Percentiles rank a stretch among this genome's conserved stretches.
Evolutionary conservation across 2,113 vertebrate genomes (phyloP).

Genomic region (Aegotheles bennettii): DNA sequence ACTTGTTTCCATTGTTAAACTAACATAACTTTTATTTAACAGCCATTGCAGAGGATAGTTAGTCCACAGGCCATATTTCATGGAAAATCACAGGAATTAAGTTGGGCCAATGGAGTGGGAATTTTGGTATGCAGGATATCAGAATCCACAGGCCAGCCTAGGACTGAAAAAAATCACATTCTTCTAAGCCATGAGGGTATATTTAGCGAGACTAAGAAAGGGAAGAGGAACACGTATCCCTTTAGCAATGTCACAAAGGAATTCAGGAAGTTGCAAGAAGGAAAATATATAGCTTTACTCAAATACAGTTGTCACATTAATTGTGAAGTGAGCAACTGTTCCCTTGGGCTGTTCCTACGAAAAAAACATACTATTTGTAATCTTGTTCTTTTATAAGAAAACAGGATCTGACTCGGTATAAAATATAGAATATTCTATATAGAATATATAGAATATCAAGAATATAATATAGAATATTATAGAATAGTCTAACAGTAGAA

Average conservation of each 20-base stretch:
- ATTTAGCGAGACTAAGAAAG: not conserved
- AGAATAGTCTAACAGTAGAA: not conserved
- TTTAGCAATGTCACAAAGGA: not conserved
- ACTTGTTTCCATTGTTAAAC: not conserved
- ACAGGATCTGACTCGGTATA: not conserved
- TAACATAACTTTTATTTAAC: not conserved
- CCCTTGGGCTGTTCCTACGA: not conserved
- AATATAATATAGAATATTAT: no score
- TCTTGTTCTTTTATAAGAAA: not conserved
- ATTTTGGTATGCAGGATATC: not conserved
- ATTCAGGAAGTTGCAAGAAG: not conserved
- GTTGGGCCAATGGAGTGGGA: not conserved
- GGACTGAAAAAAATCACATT: not conserved
- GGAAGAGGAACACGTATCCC: not conserved
- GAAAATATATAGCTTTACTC: not conserved
- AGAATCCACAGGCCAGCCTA: not conserved
- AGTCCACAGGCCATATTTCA: not conserved
- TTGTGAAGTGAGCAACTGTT: fast-evolving
- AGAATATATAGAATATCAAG: no score
- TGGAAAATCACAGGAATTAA: not conserved
- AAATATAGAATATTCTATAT: no score
- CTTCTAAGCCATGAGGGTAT: not conserved
- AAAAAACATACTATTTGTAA: not conserved
- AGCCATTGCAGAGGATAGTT: not conserved
- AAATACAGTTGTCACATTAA: not conserved